Evolutionary conservation across 1,140 invertebrate genomes (phyloP).

Genomic region (Orussus abietinus): DNA sequence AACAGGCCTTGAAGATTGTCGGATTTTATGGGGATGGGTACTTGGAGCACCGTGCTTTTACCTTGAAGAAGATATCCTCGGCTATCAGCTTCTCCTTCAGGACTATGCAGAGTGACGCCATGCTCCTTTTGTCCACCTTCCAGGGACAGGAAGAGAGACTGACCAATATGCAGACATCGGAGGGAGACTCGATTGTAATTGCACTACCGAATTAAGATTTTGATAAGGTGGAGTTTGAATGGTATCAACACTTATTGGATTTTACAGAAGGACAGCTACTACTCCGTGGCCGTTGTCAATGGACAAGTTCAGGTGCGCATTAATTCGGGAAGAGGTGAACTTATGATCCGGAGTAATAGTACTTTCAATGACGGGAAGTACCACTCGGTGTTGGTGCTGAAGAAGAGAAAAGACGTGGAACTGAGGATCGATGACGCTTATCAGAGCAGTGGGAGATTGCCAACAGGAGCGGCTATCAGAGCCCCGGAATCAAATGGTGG

Average conservation of each 20-base stretch:
- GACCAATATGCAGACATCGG: slow-evolving; percentile 22
- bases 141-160: slow-evolving; percentile 51
- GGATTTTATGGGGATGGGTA: slow-evolving; percentile 78
- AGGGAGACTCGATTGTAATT: slow-evolving; percentile 33
- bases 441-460: slow-evolving; percentile 53
- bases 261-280: slow-evolving; percentile 58
- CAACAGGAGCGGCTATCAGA: slow-evolving; percentile 50
- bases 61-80: slow-evolving; percentile 61
- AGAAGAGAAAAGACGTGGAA: slow-evolving; percentile 54
- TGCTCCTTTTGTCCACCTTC: slow-evolving; percentile 72
- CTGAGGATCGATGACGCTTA: slow-evolving; percentile 64
- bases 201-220: background rate
- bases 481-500: slow-evolving; percentile 52
- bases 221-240: background rate
- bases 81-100: slow-evolving; percentile 75
- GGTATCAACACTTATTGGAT: slow-evolving; percentile 12
- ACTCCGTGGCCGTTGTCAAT: slow-evolving; percentile 63
- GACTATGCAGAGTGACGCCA: slow-evolving; percentile 64
- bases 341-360: slow-evolving; percentile 58
- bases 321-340: slow-evolving; percentile 64
- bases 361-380: slow-evolving; percentile 64
- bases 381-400: slow-evolving; percentile 59
- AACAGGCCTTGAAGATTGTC: slow-evolving; percentile 58
- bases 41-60: slow-evolving; percentile 67
- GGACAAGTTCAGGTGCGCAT: slow-evolving; percentile 66